These are phyloP conservation scores for Solenopsis invicta DNA, from an alignment of 1,140 invertebrate species.

Conservation along the genomic window DNA sequence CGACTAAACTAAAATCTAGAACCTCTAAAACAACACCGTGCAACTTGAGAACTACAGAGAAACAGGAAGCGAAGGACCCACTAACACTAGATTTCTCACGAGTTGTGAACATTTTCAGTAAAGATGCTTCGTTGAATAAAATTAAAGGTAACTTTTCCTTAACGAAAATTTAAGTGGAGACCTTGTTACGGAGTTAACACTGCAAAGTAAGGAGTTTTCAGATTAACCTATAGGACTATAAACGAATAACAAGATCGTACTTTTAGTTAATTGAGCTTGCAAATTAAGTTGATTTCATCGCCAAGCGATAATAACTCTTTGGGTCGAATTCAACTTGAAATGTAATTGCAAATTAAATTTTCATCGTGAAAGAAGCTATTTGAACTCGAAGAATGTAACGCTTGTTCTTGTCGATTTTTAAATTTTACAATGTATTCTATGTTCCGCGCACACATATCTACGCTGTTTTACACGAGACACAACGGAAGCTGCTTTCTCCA, in stretches of 20 bases:
- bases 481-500: background rate
- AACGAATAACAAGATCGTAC: slow-evolving; percentile 29
- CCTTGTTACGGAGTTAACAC: slow-evolving; percentile 25
- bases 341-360: slow-evolving; percentile 18
- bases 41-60: slow-evolving; percentile 37
- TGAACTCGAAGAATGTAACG: background rate
- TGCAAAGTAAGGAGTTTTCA: slow-evolving; percentile 22
- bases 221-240: slow-evolving; percentile 15
- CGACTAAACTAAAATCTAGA: slow-evolving; percentile 45
- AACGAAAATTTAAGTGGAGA: slow-evolving; percentile 53
- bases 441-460: background rate
- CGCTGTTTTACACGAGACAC: slow-evolving; percentile 7
- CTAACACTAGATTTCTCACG: slow-evolving; percentile 19
- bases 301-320: slow-evolving; percentile 1
- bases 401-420: background rate
- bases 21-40: slow-evolving; percentile 25
- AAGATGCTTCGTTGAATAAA: slow-evolving; percentile 34
- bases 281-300: slow-evolving; percentile 35
- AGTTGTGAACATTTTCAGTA: slow-evolving; percentile 7
- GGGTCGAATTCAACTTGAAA: slow-evolving; percentile 12
- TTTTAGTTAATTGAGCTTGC: slow-evolving; percentile 10
- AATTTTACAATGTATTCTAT: background rate
- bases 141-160: slow-evolving; percentile 42
- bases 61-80: slow-evolving; percentile 20
- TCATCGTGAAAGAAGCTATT: background rate